phyloP scores from a whole-genome alignment of 2,888 invertebrate genomes.

The Melanostoma scalare region DNA sequence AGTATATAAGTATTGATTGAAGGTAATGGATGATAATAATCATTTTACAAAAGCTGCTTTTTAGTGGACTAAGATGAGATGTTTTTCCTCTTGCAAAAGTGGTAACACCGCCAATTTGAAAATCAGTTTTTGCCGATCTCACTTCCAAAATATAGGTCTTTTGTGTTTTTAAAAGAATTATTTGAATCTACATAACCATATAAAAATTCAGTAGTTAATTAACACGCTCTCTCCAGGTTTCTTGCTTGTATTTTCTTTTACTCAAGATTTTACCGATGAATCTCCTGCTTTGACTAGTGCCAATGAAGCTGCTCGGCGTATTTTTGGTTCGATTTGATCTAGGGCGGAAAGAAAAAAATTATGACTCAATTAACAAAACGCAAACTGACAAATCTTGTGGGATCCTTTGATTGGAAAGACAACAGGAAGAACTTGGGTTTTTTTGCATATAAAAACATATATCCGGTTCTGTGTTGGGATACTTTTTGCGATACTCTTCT shows the following conservation, averaged over 20 bases:
- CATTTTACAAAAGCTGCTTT: too few relatives aligned
- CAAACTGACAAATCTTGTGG: constrained; percentile 94
- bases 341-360: constrained; percentile 74
- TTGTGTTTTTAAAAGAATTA: too few relatives aligned
- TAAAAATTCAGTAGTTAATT: too few relatives aligned
- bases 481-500: constrained; percentile 84
- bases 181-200: too few relatives aligned
- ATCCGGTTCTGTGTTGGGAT: constrained; percentile 91
- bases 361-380: neutral
- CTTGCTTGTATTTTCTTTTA: neutral
- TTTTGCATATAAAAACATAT: constrained; percentile 94
- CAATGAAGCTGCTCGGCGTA: constrained; percentile 90
- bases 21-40: too few relatives aligned
- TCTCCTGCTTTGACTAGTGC: constrained; percentile 85
- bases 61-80: too few relatives aligned
- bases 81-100: too few relatives aligned
- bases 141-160: too few relatives aligned
- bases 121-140: too few relatives aligned
- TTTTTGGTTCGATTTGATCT: constrained; percentile 90
- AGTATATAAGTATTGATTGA: too few relatives aligned
- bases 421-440: constrained; percentile 91
- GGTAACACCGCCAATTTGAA: too few relatives aligned
- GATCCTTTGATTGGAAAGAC: constrained; percentile 94
- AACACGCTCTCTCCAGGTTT: too few relatives aligned
- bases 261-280: constrained; percentile 18